Evolutionary conservation across 1,140 invertebrate genomes (phyloP).

Genomic region (Doryteuthis pealeii): DNA sequence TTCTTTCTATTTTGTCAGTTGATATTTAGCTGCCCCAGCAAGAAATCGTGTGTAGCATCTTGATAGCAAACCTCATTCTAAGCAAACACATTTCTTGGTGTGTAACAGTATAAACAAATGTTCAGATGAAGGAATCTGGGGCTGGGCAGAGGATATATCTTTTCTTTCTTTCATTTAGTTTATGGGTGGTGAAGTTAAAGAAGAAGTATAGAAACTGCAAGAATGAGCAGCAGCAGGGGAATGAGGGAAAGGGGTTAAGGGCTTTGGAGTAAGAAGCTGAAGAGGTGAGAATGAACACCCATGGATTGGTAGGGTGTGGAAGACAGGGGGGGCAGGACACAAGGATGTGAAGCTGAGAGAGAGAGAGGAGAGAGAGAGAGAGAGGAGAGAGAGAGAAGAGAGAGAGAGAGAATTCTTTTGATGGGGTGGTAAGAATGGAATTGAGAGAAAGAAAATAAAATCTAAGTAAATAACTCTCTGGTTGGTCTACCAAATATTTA

Average conservation of each 20-base stretch:
- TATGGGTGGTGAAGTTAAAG: neutral
- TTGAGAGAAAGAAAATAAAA: neutral
- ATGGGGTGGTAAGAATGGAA: neutral
- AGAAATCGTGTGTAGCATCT: no score
- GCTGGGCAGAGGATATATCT: no score
- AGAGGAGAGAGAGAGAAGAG: slow-evolving; percentile 19
- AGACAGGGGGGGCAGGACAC: neutral
- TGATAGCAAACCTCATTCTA: no score
- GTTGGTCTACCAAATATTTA: neutral
- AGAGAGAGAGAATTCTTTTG: slow-evolving; percentile 17
- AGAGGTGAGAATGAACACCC: neutral
- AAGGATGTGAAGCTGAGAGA: neutral
- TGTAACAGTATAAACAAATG: no score
- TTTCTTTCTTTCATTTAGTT: neutral
- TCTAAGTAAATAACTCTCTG: neutral
- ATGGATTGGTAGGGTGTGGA: neutral
- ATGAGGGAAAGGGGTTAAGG: neutral
- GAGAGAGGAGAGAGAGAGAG: slow-evolving; percentile 5
- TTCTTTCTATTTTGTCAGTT: no score
- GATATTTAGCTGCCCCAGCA: no score
- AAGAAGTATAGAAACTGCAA: neutral
- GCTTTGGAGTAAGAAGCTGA: neutral
- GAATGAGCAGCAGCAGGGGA: neutral
- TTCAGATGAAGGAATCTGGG: no score
- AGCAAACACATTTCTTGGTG: no score